Base-by-base conservation (phyloP, 1,140 invertebrate species). In the Lutraria rhynchaena region DNA sequence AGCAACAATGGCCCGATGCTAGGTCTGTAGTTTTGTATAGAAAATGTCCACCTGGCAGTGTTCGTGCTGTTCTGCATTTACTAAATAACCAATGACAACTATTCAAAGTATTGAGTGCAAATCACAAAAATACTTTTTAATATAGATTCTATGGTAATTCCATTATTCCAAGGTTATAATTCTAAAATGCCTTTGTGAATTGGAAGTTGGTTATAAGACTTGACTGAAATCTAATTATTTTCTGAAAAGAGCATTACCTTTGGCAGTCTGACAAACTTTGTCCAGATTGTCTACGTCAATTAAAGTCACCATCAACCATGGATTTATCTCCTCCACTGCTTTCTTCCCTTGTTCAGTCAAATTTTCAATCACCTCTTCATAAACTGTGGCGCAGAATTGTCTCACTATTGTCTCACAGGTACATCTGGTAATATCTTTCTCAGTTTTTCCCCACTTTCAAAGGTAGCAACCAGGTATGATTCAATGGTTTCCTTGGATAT, bases 401-500 rank as follows among this genome's bases (percentile, higher is more conserved):
- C 65, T 49, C 65, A 70, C 65, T 70, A 70, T 70, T n/a, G n/a
- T n/a, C n/a, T n/a, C 49, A 70, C 65, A 70, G 65, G 65, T 70
- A 70, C 65, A 70, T 70, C 65, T 51, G 65, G 65, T 70, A 70
- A 70, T 70, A 70, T 70, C 46, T 70, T 70, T 70, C 65, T 70
- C 65, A 70, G 46, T 70, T 70, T 51, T 70, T 70, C 65, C 65
- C 44, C 65, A 70, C 65, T 70, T 70, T 70, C 65, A 70, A 51
- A 70, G 65, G 65, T 70, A 70, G 65, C 65, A 70, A 70, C 65
- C 44, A 49, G 65, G 65, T 70, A 70, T 70, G 65, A 70, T 7
- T 41, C 37, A 41, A 41, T 5, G 15, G 37, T 41, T 41, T 41
- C 37, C 41, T 15, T 70, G 41, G 41, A 49, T 70, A 70, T 49